phyloP scores from a whole-genome alignment of 2,113 vertebrate genomes.

The Alaudala cheleensis region DNA sequence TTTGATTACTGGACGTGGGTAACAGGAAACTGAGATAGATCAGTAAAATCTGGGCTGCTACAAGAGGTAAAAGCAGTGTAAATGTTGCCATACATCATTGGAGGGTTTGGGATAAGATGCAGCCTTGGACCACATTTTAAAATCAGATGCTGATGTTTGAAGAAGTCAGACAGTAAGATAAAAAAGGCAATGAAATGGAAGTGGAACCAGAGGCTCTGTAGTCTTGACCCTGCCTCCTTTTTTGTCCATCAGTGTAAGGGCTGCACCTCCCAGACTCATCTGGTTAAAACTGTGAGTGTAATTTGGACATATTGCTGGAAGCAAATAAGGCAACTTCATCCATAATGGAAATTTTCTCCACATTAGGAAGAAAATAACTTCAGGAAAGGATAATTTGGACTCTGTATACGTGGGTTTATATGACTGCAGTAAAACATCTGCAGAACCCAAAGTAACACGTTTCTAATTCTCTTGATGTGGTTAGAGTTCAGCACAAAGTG shows the following conservation, averaged over 20 bases:
- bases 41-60: not conserved
- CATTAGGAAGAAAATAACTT: not conserved
- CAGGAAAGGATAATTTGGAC: not conserved
- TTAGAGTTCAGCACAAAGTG: not conserved
- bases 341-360: not conserved
- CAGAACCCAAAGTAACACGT: not conserved
- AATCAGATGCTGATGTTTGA: not conserved
- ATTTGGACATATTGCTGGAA: not conserved
- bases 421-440: not conserved
- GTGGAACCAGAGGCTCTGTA: not conserved
- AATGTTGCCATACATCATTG: not conserved
- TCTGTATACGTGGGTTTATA: not conserved
- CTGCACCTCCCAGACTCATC: not conserved
- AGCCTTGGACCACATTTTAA: not conserved
- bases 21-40: not conserved
- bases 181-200: not conserved
- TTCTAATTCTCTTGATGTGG: not conserved
- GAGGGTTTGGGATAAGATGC: not conserved
- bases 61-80: accelerated
- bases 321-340: not conserved
- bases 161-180: not conserved
- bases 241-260: not conserved
- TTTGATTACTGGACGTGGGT: not conserved
- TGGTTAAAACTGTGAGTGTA: not conserved
- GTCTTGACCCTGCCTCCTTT: not conserved